phyloP scores from a whole-genome alignment of 2,888 invertebrate genomes.

The Cabera pusaria region DNA sequence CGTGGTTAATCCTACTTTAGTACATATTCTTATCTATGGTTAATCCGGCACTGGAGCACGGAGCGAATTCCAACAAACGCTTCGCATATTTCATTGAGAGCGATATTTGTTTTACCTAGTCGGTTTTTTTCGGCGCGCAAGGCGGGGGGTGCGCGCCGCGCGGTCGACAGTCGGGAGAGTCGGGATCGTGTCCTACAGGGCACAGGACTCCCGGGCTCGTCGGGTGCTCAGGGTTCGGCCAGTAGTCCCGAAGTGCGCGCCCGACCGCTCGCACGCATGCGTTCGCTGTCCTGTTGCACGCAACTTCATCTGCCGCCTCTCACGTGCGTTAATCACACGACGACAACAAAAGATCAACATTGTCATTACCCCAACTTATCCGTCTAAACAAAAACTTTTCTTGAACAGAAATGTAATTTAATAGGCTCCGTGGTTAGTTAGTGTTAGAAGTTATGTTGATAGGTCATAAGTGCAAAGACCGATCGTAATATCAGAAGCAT shows the following conservation, averaged over 20 bases:
- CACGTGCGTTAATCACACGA: conserved; percentile 19
- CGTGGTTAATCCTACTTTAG: too few species aligned
- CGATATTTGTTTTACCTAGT: conserved; percentile 32
- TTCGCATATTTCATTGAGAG: conserved; percentile 26
- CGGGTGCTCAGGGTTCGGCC: conserved; percentile 34
- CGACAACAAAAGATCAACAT: conserved; percentile 13
- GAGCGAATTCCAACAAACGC: conserved; percentile 21
- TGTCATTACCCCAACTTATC: too few species aligned
- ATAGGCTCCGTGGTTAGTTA: too few species aligned
- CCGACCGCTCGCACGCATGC: conserved; percentile 66
- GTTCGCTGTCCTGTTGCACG: conserved; percentile 60
- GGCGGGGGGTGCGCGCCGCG: conserved; percentile 52
- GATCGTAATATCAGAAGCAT: conserved; percentile 44
- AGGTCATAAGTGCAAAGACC: conserved; percentile 49
- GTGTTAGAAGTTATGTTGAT: conserved; percentile 40
- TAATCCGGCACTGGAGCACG: too few species aligned
- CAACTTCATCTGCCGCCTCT: conserved; percentile 12
- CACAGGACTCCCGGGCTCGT: conserved; percentile 36
- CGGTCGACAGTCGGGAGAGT: conserved; percentile 40
- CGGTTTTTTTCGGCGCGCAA: conserved; percentile 31
- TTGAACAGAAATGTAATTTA: too few species aligned
- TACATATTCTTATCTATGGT: too few species aligned
- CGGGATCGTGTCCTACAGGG: conserved; percentile 39
- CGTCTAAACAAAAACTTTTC: too few species aligned
- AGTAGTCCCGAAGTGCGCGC: conserved; percentile 65